A percentile compares a stretch with the other conserved stretches of the same genome.
These are phyloP conservation scores for Coenobita brevimanus DNA, from an alignment of 1,140 invertebrate genomes.

Conservation along the genomic window DNA sequence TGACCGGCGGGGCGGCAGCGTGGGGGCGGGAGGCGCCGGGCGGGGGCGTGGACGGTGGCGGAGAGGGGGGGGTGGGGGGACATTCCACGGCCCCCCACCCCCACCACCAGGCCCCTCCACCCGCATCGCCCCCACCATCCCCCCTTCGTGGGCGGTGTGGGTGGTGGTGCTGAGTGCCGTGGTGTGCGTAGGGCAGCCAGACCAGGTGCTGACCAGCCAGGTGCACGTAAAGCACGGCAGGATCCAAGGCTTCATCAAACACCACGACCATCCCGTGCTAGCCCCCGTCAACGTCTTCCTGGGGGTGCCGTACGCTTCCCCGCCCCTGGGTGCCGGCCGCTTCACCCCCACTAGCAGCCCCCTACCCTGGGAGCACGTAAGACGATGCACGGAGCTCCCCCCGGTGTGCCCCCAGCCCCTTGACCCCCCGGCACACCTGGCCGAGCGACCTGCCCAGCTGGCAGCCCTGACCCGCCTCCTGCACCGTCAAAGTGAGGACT, in stretches of 20 bases:
- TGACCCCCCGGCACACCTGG: constrained; percentile 82
- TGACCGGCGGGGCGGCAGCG: no score
- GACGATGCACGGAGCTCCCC: constrained; percentile 63
- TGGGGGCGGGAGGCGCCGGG: no score
- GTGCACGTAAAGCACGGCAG: constrained; percentile 75
- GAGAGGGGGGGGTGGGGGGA: no score
- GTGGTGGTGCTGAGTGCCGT: constrained; percentile 72
- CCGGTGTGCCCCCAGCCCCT: constrained; percentile 74
- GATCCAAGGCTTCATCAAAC: constrained; percentile 73
- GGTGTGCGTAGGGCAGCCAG: constrained; percentile 70
- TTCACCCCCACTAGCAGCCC: constrained; percentile 76
- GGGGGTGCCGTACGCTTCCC: constrained; percentile 81
- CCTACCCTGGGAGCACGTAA: constrained; percentile 68
- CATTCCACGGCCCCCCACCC: no score
- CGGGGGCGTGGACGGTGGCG: no score
- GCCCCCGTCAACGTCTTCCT: constrained; percentile 84
- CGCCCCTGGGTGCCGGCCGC: constrained; percentile 78
- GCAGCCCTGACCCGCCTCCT: constrained; percentile 89
- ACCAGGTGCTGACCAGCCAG: constrained; percentile 70
- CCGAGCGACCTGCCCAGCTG: constrained; percentile 84
- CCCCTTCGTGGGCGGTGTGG: constrained; percentile 51
- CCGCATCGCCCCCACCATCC: no score
- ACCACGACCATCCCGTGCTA: constrained; percentile 81
- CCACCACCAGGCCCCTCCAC: no score
- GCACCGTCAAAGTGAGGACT: constrained; percentile 95